phyloP scores from a whole-genome alignment of 2,113 vertebrate species.

The Ictalurus furcatus region DNA sequence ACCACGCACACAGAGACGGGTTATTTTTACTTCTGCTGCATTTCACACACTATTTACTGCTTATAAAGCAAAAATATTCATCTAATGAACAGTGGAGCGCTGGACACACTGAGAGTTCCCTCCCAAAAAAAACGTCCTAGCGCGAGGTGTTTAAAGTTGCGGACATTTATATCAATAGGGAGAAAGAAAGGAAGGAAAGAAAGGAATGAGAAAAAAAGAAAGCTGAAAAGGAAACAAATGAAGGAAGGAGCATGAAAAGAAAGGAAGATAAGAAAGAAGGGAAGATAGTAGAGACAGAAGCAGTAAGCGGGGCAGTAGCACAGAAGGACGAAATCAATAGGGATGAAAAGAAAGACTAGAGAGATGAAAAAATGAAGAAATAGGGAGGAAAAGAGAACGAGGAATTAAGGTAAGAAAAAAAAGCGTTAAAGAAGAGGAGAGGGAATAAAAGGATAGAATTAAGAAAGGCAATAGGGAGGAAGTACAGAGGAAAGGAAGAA shows the following conservation, averaged over 20 bases:
- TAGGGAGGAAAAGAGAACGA: not conserved
- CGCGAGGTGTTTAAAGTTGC: conserved; percentile 8
- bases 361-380: not conserved
- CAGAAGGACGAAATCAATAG: not conserved
- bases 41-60: conserved; percentile 13
- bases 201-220: not conserved
- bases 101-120: conserved; percentile 56
- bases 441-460: not conserved
- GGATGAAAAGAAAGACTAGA: not conserved
- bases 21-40: not conserved
- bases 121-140: conserved; percentile 37
- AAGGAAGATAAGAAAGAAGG: no score
- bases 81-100: conserved; percentile 29
- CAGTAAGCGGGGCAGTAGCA: not conserved
- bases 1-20: not conserved
- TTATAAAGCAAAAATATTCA: conserved; percentile 31
- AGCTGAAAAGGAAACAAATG: not conserved
- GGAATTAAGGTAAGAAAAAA: not conserved
- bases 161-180: conserved; percentile 66
- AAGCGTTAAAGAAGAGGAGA: not conserved
- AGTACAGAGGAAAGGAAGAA: not conserved
- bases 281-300: no score
- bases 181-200: conserved; percentile 36
- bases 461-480: no score
- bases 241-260: no score